Conservation (phyloP, 2,113 vertebrate species). For the Verasper variegatus region DNA sequence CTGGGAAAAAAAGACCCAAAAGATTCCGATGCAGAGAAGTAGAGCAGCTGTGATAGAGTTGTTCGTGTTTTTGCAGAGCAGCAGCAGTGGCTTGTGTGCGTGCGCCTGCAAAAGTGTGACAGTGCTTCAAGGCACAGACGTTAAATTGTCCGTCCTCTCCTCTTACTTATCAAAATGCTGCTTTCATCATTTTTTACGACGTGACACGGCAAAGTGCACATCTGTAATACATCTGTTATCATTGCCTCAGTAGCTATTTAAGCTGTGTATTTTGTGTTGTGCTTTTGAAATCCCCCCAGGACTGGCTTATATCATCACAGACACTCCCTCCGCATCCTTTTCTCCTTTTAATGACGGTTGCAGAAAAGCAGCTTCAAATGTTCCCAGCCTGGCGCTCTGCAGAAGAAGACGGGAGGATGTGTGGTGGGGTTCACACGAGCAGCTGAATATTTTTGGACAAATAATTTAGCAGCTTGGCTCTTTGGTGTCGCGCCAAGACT, state of each 20-base stretch:
- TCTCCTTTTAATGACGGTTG: slow-evolving; percentile 22
- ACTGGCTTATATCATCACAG: slow-evolving; percentile 42
- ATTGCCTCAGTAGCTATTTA: slow-evolving; percentile 29
- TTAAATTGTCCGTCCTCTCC: slow-evolving; percentile 37
- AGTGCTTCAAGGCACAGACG: slow-evolving; percentile 22
- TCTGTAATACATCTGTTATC: slow-evolving; percentile 48
- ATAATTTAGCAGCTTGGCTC: slow-evolving; percentile 60
- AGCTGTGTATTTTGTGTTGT: slow-evolving; percentile 31
- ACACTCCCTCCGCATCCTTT: slow-evolving; percentile 23
- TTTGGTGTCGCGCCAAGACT: slow-evolving; percentile 53
- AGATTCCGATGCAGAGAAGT: background rate
- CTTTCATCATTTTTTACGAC: slow-evolving; percentile 46
- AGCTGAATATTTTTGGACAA: slow-evolving; percentile 45
- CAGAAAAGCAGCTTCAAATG: slow-evolving; percentile 41
- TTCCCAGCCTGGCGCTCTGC: slow-evolving; percentile 9
- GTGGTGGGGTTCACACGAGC: slow-evolving; percentile 52
- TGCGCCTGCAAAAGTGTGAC: slow-evolving; percentile 1
- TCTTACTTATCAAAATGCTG: slow-evolving; percentile 32
- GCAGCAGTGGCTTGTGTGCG: background rate
- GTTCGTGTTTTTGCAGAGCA: background rate
- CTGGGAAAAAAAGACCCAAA: too few relatives aligned
- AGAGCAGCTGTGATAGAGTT: background rate
- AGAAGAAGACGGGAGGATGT: slow-evolving; percentile 7
- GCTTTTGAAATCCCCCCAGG: slow-evolving; percentile 15
- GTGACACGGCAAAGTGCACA: slow-evolving; percentile 25